phyloP scores from a whole-genome alignment of 2,888 invertebrate genomes.

The Lypha dubia region DNA sequence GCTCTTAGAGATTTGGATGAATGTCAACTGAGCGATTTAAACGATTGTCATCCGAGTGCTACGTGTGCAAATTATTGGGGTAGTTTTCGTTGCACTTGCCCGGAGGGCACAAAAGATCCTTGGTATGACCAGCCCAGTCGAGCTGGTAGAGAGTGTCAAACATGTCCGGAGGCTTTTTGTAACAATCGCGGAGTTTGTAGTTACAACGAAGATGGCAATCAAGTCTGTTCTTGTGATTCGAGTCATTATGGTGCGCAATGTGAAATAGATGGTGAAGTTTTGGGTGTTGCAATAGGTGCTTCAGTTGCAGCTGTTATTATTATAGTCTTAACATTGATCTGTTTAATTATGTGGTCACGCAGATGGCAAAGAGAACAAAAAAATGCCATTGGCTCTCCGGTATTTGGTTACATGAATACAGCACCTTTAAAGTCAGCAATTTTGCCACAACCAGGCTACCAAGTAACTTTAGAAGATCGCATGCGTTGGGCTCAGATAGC shows the following conservation, averaged over 20 bases:
- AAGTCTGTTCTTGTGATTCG: constrained; percentile 88
- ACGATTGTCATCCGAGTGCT: constrained; percentile 93
- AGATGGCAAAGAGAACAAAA: constrained; percentile 96
- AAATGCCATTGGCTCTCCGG: constrained; percentile 90
- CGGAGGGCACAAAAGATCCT: constrained; percentile 90
- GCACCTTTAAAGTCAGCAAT: constrained; percentile 88
- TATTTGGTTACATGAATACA: constrained; percentile 93
- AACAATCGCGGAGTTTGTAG: constrained; percentile 93
- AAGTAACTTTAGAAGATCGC: constrained; percentile 90
- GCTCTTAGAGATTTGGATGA: constrained; percentile 92
- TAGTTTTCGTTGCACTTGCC: constrained; percentile 88
- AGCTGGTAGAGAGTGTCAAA: constrained; percentile 90
- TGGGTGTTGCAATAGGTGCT: constrained; percentile 95
- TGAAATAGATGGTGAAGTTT: constrained; percentile 95
- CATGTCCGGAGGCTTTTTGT: constrained; percentile 91
- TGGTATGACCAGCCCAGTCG: constrained; percentile 87
- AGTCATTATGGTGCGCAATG: constrained; percentile 93
- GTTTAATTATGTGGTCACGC: constrained; percentile 96
- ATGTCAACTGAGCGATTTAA: constrained; percentile 90
- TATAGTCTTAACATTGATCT: constrained; percentile 92
- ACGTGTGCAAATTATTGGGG: constrained; percentile 93
- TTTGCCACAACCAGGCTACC: constrained; percentile 87
- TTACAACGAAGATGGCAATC: constrained; percentile 86
- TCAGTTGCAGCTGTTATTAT: constrained; percentile 94
- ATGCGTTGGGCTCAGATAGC: constrained; percentile 95